Evolutionary conservation across 2,888 invertebrate species (phyloP).

Genomic region (Aquatica leii): DNA sequence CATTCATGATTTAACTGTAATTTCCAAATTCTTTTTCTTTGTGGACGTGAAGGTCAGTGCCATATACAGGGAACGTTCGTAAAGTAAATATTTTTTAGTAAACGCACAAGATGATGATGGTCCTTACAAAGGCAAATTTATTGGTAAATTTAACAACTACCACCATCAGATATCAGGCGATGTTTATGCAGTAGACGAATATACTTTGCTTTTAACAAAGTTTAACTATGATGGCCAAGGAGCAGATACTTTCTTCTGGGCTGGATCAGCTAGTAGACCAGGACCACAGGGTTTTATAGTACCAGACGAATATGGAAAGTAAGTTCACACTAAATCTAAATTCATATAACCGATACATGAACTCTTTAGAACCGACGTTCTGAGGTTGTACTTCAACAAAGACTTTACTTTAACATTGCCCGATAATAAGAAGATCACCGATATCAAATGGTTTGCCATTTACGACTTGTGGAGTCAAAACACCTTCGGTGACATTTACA

Average conservation of each 20-base stretch:
- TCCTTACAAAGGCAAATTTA: constrained; percentile 79
- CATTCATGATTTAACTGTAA: too few species aligned
- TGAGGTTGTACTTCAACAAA: constrained; percentile 85
- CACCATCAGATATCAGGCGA: constrained; percentile 92
- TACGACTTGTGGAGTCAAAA: constrained; percentile 89
- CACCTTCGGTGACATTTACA: constrained; percentile 87
- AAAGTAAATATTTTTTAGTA: constrained; percentile 35
- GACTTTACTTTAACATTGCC: constrained; percentile 84
- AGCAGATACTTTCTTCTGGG: constrained; percentile 93
- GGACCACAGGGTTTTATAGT: constrained; percentile 93
- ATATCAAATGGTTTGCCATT: constrained; percentile 88
- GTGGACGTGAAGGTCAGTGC: too few species aligned
- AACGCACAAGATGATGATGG: constrained; percentile 70
- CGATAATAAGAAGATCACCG: constrained; percentile 84
- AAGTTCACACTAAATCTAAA: constrained; percentile 56
- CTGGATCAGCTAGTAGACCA: constrained; percentile 85
- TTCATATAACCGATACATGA: too few species aligned
- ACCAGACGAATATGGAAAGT: constrained; percentile 88
- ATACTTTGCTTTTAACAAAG: constrained; percentile 78
- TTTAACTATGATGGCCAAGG: constrained; percentile 93
- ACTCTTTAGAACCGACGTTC: constrained; percentile 80
- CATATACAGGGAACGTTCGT: too few species aligned
- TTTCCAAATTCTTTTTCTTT: too few species aligned
- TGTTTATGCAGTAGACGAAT: constrained; percentile 88
- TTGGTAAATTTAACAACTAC: constrained; percentile 88